These are phyloP conservation scores for Cataglyphis cursor DNA, from an alignment of 2,888 invertebrate genomes.

Conservation along the genomic window DNA sequence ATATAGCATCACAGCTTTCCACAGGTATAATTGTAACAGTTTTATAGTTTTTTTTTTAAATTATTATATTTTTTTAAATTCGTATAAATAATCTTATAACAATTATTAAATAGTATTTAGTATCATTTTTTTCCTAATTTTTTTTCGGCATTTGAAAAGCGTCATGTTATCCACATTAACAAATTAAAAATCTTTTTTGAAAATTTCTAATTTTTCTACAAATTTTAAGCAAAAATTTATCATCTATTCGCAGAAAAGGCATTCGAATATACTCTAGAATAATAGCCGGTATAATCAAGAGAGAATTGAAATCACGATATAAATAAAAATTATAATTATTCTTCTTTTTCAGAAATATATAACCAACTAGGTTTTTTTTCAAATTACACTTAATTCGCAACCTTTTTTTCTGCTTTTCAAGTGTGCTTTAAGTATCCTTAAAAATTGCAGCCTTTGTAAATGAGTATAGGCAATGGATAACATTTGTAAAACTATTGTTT, in stretches of 20 bases:
- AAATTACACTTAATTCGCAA: conserved; percentile 87
- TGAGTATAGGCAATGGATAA: conserved; percentile 93
- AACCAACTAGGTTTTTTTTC: neutral
- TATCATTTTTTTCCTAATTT: neutral
- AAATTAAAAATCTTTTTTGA: neutral
- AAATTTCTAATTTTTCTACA: too few relatives aligned
- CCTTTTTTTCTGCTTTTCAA: conserved; percentile 90
- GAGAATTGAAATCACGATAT: neutral
- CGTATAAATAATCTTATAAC: too few relatives aligned
- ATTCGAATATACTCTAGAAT: neutral
- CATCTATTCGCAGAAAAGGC: neutral
- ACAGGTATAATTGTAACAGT: too few relatives aligned
- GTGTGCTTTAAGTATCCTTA: conserved; percentile 92
- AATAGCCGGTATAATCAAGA: neutral
- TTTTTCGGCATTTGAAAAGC: neutral
- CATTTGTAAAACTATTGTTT: conserved; percentile 90
- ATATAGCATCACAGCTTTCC: too few relatives aligned
- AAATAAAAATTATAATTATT: neutral
- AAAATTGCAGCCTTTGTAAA: conserved; percentile 91
- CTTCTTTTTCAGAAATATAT: neutral
- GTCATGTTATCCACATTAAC: neutral
- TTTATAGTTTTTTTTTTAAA: too few relatives aligned
- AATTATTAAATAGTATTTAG: neutral
- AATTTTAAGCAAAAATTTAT: neutral
- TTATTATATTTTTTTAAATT: too few relatives aligned